phyloP scores from a whole-genome alignment of 2,113 vertebrate species.

The Atractosteus spatula region DNA sequence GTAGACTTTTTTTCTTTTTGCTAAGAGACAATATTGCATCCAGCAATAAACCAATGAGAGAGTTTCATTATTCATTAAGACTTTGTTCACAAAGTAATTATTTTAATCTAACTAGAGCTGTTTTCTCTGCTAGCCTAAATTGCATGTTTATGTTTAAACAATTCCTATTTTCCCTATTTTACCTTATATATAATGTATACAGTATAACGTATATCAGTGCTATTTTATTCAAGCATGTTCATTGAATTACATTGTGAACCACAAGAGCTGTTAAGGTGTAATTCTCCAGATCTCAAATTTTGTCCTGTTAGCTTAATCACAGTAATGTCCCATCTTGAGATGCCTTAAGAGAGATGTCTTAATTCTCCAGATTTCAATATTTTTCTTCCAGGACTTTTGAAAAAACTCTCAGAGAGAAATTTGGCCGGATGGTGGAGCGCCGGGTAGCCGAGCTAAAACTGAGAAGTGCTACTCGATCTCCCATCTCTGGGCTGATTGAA shows the following conservation, averaged over 20 bases:
- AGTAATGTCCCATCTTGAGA: too few species aligned
- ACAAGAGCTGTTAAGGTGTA: neutral
- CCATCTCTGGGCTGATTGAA: conserved; percentile 41
- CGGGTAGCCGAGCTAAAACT: conserved; percentile 30
- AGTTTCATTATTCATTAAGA: too few species aligned
- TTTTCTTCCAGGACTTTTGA: conserved; percentile 17
- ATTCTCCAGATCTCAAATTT: neutral
- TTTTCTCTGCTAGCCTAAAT: too few species aligned
- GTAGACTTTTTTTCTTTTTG: too few species aligned
- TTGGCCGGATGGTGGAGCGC: conserved; percentile 27
- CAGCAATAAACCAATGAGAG: too few species aligned
- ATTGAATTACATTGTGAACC: neutral
- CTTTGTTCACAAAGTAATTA: too few species aligned
- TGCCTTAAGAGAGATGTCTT: neutral
- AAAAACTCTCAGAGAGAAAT: conserved; percentile 24
- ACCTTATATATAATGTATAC: too few species aligned
- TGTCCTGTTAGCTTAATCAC: too few species aligned
- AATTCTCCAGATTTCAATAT: neutral
- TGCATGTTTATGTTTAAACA: too few species aligned
- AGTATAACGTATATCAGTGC: neutral
- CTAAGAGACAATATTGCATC: too few species aligned
- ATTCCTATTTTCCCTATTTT: too few species aligned
- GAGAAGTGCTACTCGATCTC: conserved; percentile 37
- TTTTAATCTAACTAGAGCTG: too few species aligned
- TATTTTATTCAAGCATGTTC: neutral